phyloP scores from a whole-genome alignment of 2,888 invertebrate species.

The Coleophora deauratella region DNA sequence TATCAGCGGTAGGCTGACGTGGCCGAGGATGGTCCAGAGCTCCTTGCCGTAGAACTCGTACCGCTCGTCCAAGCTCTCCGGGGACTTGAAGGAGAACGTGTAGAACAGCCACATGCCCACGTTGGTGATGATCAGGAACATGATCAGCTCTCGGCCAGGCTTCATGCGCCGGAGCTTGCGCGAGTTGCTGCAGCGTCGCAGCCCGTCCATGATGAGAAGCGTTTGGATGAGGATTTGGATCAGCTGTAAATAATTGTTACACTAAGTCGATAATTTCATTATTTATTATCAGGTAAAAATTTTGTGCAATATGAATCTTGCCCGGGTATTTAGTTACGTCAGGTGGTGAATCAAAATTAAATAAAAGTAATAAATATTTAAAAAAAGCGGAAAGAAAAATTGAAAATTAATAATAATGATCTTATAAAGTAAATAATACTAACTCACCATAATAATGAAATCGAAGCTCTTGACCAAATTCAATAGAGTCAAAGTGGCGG shows the following conservation, averaged over 20 bases:
- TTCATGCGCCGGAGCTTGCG: conserved; percentile 76
- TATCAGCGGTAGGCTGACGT: conserved; percentile 81
- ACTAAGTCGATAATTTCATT: too few relatives aligned
- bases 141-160: conserved; percentile 83
- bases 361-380: too few relatives aligned
- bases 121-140: conserved; percentile 83
- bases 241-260: conserved; percentile 57
- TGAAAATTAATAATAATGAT: not conserved
- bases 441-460: conserved; percentile 67
- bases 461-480: conserved; percentile 68
- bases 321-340: too few relatives aligned
- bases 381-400: not conserved
- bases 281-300: too few relatives aligned
- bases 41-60: conserved; percentile 81
- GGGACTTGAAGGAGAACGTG: conserved; percentile 77
- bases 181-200: conserved; percentile 82
- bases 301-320: too few relatives aligned
- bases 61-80: conserved; percentile 67
- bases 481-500: conserved; percentile 74
- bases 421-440: conserved; percentile 15
- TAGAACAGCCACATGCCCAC: conserved; percentile 85
- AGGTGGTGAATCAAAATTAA: too few relatives aligned
- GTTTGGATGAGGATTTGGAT: conserved; percentile 83
- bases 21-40: conserved; percentile 82
- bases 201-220: conserved; percentile 80